These are phyloP conservation scores for Ferdinandea cuprea DNA, from an alignment of 2,888 invertebrate genomes.

Conservation along the genomic window DNA sequence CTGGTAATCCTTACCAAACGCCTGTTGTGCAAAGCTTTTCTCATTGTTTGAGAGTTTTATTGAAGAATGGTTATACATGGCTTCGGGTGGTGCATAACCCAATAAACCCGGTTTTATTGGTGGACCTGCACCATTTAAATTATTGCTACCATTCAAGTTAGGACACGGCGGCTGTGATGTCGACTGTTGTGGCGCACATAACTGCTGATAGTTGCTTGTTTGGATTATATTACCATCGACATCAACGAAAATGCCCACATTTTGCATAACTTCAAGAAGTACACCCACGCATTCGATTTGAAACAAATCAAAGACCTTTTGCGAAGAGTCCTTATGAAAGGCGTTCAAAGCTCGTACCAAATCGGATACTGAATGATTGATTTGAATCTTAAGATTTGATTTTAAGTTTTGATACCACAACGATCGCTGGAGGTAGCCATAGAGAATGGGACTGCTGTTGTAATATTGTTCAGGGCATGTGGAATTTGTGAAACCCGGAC, in stretches of 20 bases:
- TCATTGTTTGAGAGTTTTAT: slow-evolving; percentile 15
- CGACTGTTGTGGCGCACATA: slow-evolving; percentile 38
- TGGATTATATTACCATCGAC: slow-evolving; percentile 76
- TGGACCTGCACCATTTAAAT: not conserved
- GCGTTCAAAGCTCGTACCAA: slow-evolving; percentile 76
- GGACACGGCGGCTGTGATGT: slow-evolving; percentile 1
- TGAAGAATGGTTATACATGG: slow-evolving; percentile 8
- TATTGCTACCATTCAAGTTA: not conserved
- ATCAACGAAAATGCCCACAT: slow-evolving; percentile 76
- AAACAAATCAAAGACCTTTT: slow-evolving; percentile 76
- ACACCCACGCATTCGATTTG: slow-evolving; percentile 77
- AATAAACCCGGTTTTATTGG: slow-evolving; percentile 55
- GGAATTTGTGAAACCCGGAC: slow-evolving; percentile 12
- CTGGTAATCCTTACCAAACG: slow-evolving; percentile 51
- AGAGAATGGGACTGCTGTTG: slow-evolving; percentile 66
- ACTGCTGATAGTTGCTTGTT: slow-evolving; percentile 47
- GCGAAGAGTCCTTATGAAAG: slow-evolving; percentile 76
- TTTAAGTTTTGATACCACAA: slow-evolving; percentile 77
- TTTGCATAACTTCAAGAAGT: slow-evolving; percentile 77
- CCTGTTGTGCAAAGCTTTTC: slow-evolving; percentile 50
- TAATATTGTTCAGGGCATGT: slow-evolving; percentile 18
- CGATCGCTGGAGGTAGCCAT: slow-evolving; percentile 76
- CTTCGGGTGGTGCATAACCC: slow-evolving; percentile 59
- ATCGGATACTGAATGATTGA: slow-evolving; percentile 77
- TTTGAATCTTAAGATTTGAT: slow-evolving; percentile 77